A percentile compares a stretch with the other conserved stretches of the same genome.
Conservation (phyloP, 2,888 invertebrate species). For the Noctua comes region DNA sequence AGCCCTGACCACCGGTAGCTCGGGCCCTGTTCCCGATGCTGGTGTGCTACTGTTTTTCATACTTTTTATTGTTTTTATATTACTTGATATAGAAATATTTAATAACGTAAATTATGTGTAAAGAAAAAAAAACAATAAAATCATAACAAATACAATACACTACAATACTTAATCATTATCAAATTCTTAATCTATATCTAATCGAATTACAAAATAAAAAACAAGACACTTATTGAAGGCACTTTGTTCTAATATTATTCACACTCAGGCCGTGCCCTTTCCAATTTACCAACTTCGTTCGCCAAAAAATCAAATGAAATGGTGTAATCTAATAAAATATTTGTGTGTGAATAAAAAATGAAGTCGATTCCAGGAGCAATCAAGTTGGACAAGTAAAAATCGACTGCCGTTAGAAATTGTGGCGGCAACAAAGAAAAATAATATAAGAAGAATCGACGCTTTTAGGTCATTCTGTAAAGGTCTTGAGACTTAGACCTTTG, state of each 20-base stretch:
- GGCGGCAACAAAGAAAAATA: conserved; percentile 51
- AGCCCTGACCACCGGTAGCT: no score
- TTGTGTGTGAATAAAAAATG: conserved; percentile 56
- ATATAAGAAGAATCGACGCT: conserved; percentile 28
- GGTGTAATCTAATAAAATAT: conserved; percentile 47
- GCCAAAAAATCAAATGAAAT: conserved; percentile 41
- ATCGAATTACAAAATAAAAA: no score
- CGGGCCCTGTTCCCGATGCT: no score
- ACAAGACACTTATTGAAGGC: background rate
- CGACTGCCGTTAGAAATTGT: conserved; percentile 36
- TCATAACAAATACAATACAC: no score
- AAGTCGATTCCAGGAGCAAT: conserved; percentile 45
- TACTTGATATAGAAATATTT: no score
- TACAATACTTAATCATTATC: no score
- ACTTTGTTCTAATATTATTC: background rate
- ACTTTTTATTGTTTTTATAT: no score
- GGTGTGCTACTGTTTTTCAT: no score
- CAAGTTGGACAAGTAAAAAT: conserved; percentile 54
- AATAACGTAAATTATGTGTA: no score
- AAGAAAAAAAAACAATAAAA: no score
- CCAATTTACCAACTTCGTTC: conserved; percentile 6
- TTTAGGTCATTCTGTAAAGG: conserved; percentile 20
- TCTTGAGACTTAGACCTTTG: background rate
- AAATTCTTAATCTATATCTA: no score
- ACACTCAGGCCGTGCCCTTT: background rate